phyloP scores from a whole-genome alignment of 1,140 invertebrate genomes.

The Oreohelix idahoensis region DNA sequence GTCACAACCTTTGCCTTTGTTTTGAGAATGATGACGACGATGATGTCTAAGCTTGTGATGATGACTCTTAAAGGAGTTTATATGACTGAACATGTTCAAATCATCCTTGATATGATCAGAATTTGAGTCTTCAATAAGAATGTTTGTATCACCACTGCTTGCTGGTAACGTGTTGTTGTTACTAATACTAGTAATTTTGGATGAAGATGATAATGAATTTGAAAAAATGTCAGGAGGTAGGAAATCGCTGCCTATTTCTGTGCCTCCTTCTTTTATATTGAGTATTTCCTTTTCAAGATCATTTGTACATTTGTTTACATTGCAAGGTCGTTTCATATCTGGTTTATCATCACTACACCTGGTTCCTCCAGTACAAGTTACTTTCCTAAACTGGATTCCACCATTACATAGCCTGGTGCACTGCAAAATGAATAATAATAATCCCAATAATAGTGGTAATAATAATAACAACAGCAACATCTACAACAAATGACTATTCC shows the following conservation, averaged over 20 bases:
- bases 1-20: no score
- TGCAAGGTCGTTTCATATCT: constrained; percentile 48
- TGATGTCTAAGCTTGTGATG: constrained; percentile 14
- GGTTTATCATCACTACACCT: constrained; percentile 57
- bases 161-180: background rate
- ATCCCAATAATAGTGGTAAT: background rate
- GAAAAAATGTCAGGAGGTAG: background rate
- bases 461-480: no score
- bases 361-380: constrained; percentile 52
- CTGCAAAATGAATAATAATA: constrained; percentile 53
- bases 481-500: no score
- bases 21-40: constrained; percentile 16
- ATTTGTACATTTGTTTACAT: constrained; percentile 27
- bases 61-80: background rate
- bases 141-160: background rate
- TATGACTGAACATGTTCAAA: background rate
- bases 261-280: constrained; percentile 13
- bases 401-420: constrained; percentile 65
- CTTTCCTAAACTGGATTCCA: constrained; percentile 64
- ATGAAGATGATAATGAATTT: background rate
- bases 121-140: background rate
- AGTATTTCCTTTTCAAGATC: background rate
- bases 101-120: background rate
- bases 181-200: background rate
- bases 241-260: background rate